Evolutionary conservation across 2,797 vertebrate species (phyloP).

Genomic region (Taenioides sp.): DNA sequence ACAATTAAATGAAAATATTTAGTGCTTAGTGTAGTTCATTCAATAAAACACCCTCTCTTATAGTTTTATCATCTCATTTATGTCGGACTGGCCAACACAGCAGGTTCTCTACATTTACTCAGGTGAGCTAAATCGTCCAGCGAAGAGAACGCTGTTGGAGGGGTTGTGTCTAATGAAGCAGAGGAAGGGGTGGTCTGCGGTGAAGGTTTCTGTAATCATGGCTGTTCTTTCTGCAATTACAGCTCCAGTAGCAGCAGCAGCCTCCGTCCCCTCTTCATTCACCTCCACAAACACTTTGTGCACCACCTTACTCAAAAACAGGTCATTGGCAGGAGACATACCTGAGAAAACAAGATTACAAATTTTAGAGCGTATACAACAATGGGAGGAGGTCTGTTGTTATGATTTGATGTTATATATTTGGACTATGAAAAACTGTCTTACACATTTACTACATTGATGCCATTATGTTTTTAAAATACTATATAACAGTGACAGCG

Average conservation of each 20-base stretch:
- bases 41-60: neutral
- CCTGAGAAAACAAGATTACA: constrained; percentile 37
- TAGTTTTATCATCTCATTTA: neutral
- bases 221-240: fast-evolving
- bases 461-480: neutral
- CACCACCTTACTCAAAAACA: constrained; percentile 80
- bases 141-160: constrained; percentile 38
- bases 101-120: constrained; percentile 7
- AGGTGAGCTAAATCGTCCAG: constrained; percentile 39
- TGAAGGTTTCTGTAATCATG: neutral
- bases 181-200: constrained; percentile 49
- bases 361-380: neutral
- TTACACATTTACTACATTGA: neutral
- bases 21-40: too few relatives aligned
- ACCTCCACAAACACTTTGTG: constrained; percentile 86
- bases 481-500: neutral
- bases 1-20: neutral
- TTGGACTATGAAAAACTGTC: too few relatives aligned
- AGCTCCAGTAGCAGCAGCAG: constrained; percentile 30
- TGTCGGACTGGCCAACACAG: neutral
- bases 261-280: constrained; percentile 57
- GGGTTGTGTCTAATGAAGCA: constrained; percentile 48
- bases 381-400: neutral
- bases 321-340: constrained; percentile 72
- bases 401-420: too few relatives aligned